Percentiles rank a stretch among this genome's conserved stretches.
phyloP scores from a whole-genome alignment of 2,888 invertebrate genomes.

The Heliconius erato region DNA sequence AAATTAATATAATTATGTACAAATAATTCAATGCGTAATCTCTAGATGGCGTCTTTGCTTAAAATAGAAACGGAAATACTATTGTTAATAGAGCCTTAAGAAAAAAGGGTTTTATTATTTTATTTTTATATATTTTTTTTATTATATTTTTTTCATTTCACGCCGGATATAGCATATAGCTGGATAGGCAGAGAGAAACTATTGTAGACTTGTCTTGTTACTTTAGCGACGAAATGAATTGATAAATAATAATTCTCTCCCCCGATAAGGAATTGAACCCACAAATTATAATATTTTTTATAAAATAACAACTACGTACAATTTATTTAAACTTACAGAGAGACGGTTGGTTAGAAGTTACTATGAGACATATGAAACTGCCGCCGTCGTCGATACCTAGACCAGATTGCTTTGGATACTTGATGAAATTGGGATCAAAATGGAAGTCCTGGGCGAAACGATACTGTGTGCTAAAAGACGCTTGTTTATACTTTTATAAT shows the following conservation, averaged over 20 bases:
- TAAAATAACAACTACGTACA: background rate
- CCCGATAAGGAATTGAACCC: background rate
- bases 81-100: background rate
- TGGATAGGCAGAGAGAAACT: background rate
- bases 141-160: background rate
- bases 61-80: background rate
- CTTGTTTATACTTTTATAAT: constrained; percentile 96
- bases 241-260: background rate
- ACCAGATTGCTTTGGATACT: constrained; percentile 97
- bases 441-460: constrained; percentile 96
- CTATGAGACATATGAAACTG: constrained; percentile 92
- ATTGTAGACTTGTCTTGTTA: background rate
- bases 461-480: constrained; percentile 97
- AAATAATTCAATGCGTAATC: background rate
- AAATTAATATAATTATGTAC: background rate
- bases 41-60: background rate
- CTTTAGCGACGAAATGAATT: background rate
- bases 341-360: constrained; percentile 86
- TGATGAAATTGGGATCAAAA: constrained; percentile 93
- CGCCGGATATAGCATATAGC: too few relatives aligned
- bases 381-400: constrained; percentile 92
- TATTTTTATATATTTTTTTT: background rate
- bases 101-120: background rate
- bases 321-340: constrained; percentile 63
- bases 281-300: background rate